phyloP scores from a whole-genome alignment of 2,113 vertebrate species.

The Puffinus mauretanicus region DNA sequence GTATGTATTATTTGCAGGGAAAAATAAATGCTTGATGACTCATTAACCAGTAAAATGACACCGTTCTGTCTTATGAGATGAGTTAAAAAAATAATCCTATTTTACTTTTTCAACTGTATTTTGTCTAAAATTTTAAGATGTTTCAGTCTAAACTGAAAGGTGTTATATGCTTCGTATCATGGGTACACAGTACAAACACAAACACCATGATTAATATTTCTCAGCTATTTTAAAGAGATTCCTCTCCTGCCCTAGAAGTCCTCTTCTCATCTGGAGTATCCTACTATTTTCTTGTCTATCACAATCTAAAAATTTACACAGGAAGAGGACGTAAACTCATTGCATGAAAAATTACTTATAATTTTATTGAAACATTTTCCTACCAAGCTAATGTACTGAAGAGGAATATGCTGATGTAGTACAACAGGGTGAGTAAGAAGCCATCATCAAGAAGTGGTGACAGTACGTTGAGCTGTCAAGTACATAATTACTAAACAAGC shows the following conservation, averaged over 20 bases:
- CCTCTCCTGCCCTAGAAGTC: not conserved
- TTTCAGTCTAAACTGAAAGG: not conserved
- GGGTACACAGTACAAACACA: not conserved
- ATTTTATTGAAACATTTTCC: not conserved
- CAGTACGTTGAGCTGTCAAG: conserved; percentile 6
- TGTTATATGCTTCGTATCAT: not conserved
- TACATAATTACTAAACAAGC: conserved; percentile 4
- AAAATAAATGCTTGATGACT: not conserved
- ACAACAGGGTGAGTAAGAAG: conserved; percentile 2
- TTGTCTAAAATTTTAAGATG: not conserved
- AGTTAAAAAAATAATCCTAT: not conserved
- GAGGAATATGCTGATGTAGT: not conserved
- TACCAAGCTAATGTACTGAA: not conserved
- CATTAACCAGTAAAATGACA: not conserved
- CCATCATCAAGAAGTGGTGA: not conserved
- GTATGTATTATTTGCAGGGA: not conserved
- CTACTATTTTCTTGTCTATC: not conserved
- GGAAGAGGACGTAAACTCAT: not conserved
- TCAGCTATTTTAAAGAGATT: not conserved
- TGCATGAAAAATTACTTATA: not conserved
- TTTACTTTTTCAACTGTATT: not conserved
- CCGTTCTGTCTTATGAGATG: not conserved
- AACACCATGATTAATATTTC: not conserved
- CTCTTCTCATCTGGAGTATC: not conserved
- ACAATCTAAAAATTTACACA: not conserved